Evolutionary conservation across 1,140 invertebrate species (phyloP), one percentile per base, ranked within the genome.

Genomic region (Cyrtorhinus lividipennis): DNA sequence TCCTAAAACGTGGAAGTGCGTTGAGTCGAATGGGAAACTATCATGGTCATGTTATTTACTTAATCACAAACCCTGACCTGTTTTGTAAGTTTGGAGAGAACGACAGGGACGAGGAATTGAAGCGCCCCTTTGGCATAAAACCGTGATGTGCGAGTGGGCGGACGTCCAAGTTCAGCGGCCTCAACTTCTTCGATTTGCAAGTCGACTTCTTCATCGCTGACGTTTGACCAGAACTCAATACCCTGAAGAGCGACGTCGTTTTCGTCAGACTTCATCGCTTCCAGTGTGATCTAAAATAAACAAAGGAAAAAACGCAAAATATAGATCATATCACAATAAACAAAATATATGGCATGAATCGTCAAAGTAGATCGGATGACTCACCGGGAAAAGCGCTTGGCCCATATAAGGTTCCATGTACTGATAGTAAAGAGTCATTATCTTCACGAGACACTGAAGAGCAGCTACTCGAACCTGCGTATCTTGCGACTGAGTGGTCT

Each of bases 201-300:
- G 76, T 98, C 95, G 24, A 98, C 91, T 79, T 99, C 97, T 77
- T 98, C 96, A 77, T 99, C 97, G 71, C 95, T 96, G 0, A 99
- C 95, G 72, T 96, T 98, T 0, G 95, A 99, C 97, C 97, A 99
- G 77, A 99, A 99, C 75, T 99, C 97, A 75, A 99, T 99, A 67
- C 97, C 97, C 78, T 99, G 97, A 45, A 99, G 78, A 24, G 93
- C 87, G 53, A 99, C 87, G 68, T 98, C 93, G 77, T 98, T 94
- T 63, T 88, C 84, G 48, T 95, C 90, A 44, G 89, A 92, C 76
- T 95, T 96, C 92, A 99, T 99, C 15, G 96, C 95, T 76, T 97
- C 92, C 72, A 99, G 78, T 15, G 97, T 98, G 65, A 99, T 99
- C 83, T 87, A 69, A 27, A 68, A 65, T 59, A 1, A 65, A 60